Conservation (phyloP, 2,888 invertebrate genomes). For the Cantharis rustica region DNA sequence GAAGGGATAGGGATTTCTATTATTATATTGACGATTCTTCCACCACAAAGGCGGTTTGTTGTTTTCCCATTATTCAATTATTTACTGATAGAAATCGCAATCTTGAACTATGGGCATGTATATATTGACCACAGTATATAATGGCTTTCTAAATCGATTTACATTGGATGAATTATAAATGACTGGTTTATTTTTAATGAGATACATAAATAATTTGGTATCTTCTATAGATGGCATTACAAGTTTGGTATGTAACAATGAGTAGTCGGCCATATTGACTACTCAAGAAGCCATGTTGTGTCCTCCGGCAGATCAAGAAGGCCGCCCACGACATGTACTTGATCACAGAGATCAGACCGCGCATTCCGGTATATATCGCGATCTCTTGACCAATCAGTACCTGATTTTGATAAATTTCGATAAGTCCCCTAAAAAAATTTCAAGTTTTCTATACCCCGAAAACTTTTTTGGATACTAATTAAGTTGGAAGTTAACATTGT, state of each 20-base stretch:
- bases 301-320: conserved; percentile 50
- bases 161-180: background rate
- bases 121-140: background rate
- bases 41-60: background rate
- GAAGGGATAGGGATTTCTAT: no score
- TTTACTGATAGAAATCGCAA: background rate
- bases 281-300: conserved; percentile 58
- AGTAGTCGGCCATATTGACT: conserved; percentile 55
- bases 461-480: background rate
- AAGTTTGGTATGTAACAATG: conserved; percentile 44
- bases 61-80: background rate
- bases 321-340: conserved; percentile 53
- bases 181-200: background rate
- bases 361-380: conserved; percentile 34
- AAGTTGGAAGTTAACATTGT: background rate
- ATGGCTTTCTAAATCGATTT: background rate
- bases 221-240: conserved; percentile 20
- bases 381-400: conserved; percentile 30
- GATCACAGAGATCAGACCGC: conserved; percentile 46
- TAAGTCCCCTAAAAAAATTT: background rate
- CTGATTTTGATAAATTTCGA: conserved; percentile 22
- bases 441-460: background rate
- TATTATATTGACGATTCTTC: no score
- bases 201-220: conserved; percentile 20
- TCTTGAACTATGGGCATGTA: background rate